Conservation (phyloP, 2,888 invertebrate species). For the Rhodophaea formosa region DNA sequence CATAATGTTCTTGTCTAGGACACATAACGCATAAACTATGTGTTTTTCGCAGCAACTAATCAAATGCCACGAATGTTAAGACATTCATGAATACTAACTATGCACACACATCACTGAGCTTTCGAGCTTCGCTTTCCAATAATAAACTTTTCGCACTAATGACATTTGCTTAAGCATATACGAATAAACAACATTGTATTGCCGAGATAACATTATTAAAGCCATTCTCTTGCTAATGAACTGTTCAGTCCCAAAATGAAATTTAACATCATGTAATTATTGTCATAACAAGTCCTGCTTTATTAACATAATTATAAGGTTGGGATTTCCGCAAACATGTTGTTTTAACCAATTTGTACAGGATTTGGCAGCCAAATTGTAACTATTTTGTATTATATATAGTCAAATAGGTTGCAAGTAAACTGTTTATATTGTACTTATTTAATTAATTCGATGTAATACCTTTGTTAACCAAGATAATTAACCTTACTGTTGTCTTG, state of each 20-base stretch:
- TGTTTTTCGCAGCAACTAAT: no score
- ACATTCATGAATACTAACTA: no score
- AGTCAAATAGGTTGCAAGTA: background rate
- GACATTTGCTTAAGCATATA: background rate
- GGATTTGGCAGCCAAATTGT: constrained; percentile 4
- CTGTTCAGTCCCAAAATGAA: constrained; percentile 17
- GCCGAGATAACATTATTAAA: constrained; percentile 17
- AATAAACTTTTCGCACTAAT: constrained; percentile 1
- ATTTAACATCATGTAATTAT: constrained; percentile 17
- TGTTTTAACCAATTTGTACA: constrained; percentile 6
- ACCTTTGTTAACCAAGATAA: background rate
- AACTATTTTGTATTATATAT: background rate
- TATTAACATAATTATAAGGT: constrained; percentile 1
- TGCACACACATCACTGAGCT: no score
- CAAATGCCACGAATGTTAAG: no score
- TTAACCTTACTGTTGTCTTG: background rate
- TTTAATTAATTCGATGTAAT: no score
- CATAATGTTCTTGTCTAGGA: no score
- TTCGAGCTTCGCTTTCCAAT: background rate
- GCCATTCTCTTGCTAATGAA: constrained; percentile 17
- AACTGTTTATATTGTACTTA: background rate
- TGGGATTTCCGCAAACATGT: background rate
- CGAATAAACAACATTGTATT: constrained; percentile 15
- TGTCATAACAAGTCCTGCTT: constrained; percentile 9
- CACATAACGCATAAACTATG: no score